Conservation (phyloP, 2,113 vertebrate genomes). For the Toxostoma redivivum region DNA sequence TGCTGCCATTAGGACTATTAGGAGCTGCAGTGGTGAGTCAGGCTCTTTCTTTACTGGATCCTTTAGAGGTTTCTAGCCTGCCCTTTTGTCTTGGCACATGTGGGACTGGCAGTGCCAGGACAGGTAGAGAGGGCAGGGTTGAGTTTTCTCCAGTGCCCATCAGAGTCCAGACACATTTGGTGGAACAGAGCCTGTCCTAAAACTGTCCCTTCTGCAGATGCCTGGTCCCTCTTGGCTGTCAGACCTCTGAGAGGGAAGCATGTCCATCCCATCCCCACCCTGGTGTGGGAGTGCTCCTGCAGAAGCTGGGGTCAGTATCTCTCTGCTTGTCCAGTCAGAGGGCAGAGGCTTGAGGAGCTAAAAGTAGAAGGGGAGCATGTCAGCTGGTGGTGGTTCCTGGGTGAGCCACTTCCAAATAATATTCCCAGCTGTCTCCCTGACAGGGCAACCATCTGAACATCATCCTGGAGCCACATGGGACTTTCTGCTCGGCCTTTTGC, state of each 20-base stretch:
- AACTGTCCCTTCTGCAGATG: accelerated
- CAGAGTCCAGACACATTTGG: not conserved
- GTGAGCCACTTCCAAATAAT: not conserved
- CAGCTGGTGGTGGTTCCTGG: not conserved
- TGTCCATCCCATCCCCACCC: not conserved
- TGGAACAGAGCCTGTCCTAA: not conserved
- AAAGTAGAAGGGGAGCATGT: not conserved
- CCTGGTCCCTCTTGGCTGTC: not conserved
- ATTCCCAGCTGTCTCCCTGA: not conserved
- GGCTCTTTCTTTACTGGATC: not conserved
- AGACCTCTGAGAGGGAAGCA: not conserved
- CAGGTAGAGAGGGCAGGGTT: not conserved
- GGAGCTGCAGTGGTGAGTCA: not conserved
- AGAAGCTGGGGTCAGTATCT: not conserved
- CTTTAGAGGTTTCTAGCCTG: not conserved
- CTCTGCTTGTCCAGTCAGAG: not conserved
- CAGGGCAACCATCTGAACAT: not conserved
- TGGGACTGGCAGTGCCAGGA: not conserved
- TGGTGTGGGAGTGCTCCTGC: accelerated
- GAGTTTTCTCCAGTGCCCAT: accelerated
- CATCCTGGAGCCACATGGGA: accelerated
- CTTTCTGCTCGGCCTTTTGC: accelerated
- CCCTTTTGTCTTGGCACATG: accelerated
- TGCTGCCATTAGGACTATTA: not conserved
- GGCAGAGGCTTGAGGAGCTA: not conserved